A percentile compares a stretch with the other conserved stretches of the same genome.
Conservation (phyloP, 2,888 invertebrate genomes). For the Eupithecia inturbata region DNA sequence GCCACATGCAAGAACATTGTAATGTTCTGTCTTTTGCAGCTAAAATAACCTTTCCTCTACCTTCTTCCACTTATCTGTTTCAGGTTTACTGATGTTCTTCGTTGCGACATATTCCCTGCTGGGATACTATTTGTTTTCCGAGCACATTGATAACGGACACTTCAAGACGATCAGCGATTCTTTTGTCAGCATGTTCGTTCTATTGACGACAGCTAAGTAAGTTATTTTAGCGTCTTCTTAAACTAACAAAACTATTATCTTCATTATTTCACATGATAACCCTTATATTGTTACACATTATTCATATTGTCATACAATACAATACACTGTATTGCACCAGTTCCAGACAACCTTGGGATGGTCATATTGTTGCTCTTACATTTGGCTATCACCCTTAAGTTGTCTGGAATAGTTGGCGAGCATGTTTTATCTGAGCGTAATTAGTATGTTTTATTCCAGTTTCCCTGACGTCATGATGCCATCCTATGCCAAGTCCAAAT, state of each 20-base stretch:
- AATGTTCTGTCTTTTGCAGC: background rate
- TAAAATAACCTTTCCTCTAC: background rate
- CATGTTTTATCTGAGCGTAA: conserved; percentile 1
- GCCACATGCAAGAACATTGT: background rate
- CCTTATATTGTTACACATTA: too few species aligned
- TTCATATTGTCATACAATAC: too few species aligned
- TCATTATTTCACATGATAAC: too few species aligned
- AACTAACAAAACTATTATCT: background rate
- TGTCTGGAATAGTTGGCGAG: background rate
- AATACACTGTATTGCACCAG: too few species aligned
- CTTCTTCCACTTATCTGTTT: background rate
- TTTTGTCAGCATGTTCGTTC: conserved; percentile 94
- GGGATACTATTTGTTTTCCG: conserved; percentile 92
- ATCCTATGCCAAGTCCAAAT: conserved; percentile 90
- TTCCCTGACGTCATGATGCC: conserved; percentile 98
- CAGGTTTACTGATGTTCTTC: conserved; percentile 90
- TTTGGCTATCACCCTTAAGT: background rate
- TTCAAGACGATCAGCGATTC: conserved; percentile 91
- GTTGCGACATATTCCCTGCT: conserved; percentile 92
- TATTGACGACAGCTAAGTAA: conserved; percentile 96
- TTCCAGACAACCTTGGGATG: too few species aligned
- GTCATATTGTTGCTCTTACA: too few species aligned
- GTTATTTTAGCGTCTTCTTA: conserved; percentile 55
- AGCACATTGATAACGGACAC: conserved; percentile 88
- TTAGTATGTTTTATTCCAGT: conserved; percentile 76